Evolutionary conservation across 2,888 invertebrate species (phyloP), one percentile per base, ranked within the genome.

Genomic region (Eugnorisma glareosa): DNA sequence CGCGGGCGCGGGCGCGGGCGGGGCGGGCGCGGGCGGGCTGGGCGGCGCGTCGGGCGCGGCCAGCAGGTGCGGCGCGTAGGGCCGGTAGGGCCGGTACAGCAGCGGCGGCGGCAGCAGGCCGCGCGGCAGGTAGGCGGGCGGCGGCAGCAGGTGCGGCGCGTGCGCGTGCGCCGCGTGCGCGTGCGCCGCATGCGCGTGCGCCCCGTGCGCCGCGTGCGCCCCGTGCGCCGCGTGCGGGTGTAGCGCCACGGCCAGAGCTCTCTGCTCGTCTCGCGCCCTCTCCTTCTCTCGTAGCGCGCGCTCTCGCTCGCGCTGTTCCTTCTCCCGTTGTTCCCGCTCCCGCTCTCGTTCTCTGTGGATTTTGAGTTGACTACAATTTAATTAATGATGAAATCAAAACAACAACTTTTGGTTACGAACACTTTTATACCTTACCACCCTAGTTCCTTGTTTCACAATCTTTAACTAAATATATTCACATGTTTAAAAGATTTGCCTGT

Each of bases 291-390:
- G 89, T 57, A 90, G 79, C 66, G 86, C 89, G 11, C 88, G 75
- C 74, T 94, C 94, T 3, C 97, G 93, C 86, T 97, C 96, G 48
- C 97, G 94, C 31, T 95, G 88, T 82, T 94, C 94, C 74, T 94
- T 94, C 84, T 95, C 95, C 10, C 94, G 89, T 66, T 93, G 94
- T 72, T 90, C 91, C 54, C 96, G 93, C 81, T 94, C 94, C 21
- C 94, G 90, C 57, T 94, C 94, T 21, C 89, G 82, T 35, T 89
- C 89, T 77, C 89, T 89, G 80, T 73, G 75, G 54, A 84, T 67
- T 78, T 75, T 73, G 15, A 77, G 71, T 24, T 72, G 31, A 69
- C 75, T 81, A 57, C 81, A 48, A 70, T 68, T 77, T 54, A 81
- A 76, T 80, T 73, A 48, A 68, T 64, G n/a, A 64, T 64, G 64